Evolutionary conservation across 2,113 vertebrate genomes (phyloP).

Genomic region (Melanerpes formicivorus): DNA sequence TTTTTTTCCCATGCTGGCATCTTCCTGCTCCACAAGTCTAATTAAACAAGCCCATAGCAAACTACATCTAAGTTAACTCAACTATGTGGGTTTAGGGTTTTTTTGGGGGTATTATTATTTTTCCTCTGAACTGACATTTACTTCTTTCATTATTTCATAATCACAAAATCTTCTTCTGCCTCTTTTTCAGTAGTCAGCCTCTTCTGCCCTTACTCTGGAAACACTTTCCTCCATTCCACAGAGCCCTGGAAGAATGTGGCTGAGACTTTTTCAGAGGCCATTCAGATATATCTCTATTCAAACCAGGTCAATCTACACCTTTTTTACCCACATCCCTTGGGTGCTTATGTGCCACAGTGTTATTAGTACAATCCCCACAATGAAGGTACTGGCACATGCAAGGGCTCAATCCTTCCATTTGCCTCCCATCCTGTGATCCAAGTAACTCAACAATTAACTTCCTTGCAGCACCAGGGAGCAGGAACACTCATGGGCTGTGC

Average conservation of each 20-base stretch:
- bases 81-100: neutral
- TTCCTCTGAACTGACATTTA: neutral
- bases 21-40: neutral
- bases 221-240: neutral
- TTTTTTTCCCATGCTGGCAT: slow-evolving; percentile 2
- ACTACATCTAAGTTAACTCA: neutral
- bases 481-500: neutral
- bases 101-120: neutral
- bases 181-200: neutral
- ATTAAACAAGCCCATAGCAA: slow-evolving; percentile 43
- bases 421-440: neutral
- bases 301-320: neutral
- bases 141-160: neutral
- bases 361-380: neutral
- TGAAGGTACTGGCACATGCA: neutral
- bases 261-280: neutral
- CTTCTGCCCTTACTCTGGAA: neutral
- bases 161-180: neutral
- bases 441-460: neutral
- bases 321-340: neutral
- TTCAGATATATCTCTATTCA: neutral
- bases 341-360: neutral
- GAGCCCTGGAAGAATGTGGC: neutral
- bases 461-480: neutral
- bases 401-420: neutral